Evolutionary conservation across 2,888 invertebrate genomes (phyloP), one percentile per base, ranked within the genome.

Genomic region (Ectobius pallidus): DNA sequence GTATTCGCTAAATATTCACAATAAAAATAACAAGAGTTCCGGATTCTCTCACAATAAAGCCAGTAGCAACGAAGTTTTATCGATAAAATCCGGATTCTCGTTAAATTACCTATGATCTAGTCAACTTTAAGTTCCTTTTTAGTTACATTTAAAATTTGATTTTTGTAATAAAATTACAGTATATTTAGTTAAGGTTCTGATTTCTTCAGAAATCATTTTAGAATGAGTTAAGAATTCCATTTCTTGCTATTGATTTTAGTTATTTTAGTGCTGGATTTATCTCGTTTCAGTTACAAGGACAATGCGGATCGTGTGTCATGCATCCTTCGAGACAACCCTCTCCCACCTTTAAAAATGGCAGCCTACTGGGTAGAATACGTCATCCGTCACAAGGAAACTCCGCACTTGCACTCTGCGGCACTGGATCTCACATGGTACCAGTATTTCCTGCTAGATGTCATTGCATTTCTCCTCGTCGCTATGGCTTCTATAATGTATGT

Each of bases 311-410:
- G 27, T 25, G 16, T 87, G n/a, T 87, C 87, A 0, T 83, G 84
- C 69, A 86, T 86, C 74, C 82, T 87, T 9, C 83, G 84, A 73
- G 82, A 86, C 6, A 84, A 85, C 83, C 81, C 84, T 46, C 87
- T 87, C 87, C 85, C 87, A 81, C 87, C 87, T 30, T 87, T 75
- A 16, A 76, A 77, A 0, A 22, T 39, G 9, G 77, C 77, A 52
- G 74, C 77, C 3, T 70, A 73, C 58, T 74, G 76, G 65, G 74
- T 71, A 6, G 75, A 71, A 16, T 78, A 77, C 62, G 74, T 77
- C 7, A 68, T 77, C n/a, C 69, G 76, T 14, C 77, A 78, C 49
- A 75, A 76, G 44, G 78, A 77, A 39, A 76, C 77, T 4, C 39
- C 62, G 3, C 73, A 73, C 63, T 32, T 73, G 52, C 61, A 62